Percentiles rank a stretch among this genome's conserved stretches.
Conservation (phyloP, 2,888 invertebrate species). For the Lapara coniferarum region DNA sequence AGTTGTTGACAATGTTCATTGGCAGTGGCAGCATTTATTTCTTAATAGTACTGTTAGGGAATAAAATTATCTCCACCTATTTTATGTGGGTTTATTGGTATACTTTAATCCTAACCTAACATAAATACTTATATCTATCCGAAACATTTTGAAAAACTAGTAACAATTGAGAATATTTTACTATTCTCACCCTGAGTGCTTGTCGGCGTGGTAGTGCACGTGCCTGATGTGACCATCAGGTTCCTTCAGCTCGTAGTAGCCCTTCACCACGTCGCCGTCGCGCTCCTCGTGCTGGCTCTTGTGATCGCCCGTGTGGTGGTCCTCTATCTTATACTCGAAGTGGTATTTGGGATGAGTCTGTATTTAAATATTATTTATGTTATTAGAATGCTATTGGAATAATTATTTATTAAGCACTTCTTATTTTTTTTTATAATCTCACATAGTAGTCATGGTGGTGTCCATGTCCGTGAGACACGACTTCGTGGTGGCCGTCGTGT, state of each 20-base stretch:
- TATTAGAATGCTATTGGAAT: too few relatives aligned
- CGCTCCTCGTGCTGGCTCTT: constrained; percentile 70
- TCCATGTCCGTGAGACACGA: constrained; percentile 24
- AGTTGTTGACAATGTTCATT: too few relatives aligned
- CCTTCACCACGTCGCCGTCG: constrained; percentile 71
- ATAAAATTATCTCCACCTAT: too few relatives aligned
- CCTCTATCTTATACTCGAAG: constrained; percentile 60
- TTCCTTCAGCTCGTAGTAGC: constrained; percentile 62
- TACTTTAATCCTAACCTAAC: too few relatives aligned
- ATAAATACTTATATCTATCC: too few relatives aligned
- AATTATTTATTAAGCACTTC: too few relatives aligned
- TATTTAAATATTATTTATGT: background rate
- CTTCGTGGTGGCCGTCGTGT: constrained; percentile 30
- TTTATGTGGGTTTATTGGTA: too few relatives aligned
- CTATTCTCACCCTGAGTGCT: constrained; percentile 63
- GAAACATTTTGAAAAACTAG: too few relatives aligned
- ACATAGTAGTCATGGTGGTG: constrained; percentile 30
- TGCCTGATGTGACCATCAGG: constrained; percentile 76
- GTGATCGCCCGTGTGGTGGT: constrained; percentile 80
- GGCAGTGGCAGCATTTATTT: too few relatives aligned
- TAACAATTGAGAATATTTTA: too few relatives aligned
- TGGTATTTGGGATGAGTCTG: constrained; percentile 63
- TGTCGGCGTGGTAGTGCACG: constrained; percentile 79
- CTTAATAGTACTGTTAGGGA: too few relatives aligned
- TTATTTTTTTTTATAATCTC: background rate